Evolutionary conservation across 2,888 invertebrate species (phyloP), one percentile per base, ranked within the genome.

Genomic region (Sarcophaga variegata): DNA sequence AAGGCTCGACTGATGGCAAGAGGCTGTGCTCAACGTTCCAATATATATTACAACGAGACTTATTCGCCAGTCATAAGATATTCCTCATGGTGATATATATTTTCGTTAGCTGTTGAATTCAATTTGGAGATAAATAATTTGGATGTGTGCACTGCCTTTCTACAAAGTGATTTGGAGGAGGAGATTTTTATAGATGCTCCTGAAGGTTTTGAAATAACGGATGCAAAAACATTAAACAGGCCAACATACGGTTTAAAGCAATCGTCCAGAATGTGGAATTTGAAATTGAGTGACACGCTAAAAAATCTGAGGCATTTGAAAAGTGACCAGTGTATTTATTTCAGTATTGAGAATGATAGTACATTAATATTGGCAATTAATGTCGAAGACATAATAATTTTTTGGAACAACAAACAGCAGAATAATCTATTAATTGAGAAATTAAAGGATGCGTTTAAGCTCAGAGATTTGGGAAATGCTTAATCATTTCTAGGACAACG

Each of bases 61-160:
- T 54, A 54, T 54, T 67, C 67, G 37, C 69, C 69, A 37, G 77
- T 78, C 6, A 66, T 77, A 47, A n/a, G 67, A 45, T 77, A 77
- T 60, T 49, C 12, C 5, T 64, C 67, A 27, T 17, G 4, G 6
- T 8, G 67, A 12, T 77, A 77, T 77, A 60, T 77, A n/a, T 49
- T 78, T 11, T 67, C 67, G 8, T 45, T 69, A 12, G 69, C 78
- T 37, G 5, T 76, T n/a, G 64, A 67, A n/a, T 37, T 78, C 27
- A 63, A 17, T 20, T 70, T 8, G 67, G 59, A 22, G 27, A 27
- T 27, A 27, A 27, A 27, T 27, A 27, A 27, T 27, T 27, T 25
- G 25, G 25, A 25, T 25, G 60, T 69, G 20, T 47, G 63, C 20
- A 77, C 54, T 3, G 77, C 67, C 6, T 77, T 67, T 77, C 49